Evolutionary conservation across 2,888 invertebrate genomes (phyloP).

Genomic region (Lutraria lutraria): DNA sequence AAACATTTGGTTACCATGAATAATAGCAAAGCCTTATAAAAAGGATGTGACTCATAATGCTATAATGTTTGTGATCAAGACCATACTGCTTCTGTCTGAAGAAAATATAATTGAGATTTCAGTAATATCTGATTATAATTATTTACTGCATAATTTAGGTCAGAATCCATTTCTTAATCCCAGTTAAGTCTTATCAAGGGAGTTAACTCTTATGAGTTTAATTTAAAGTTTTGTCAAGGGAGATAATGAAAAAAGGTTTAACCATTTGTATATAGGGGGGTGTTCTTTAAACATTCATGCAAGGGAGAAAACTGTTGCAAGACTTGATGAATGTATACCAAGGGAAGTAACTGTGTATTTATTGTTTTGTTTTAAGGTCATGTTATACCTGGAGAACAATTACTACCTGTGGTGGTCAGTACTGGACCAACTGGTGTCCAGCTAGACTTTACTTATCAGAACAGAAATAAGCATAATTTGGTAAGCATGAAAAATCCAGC

Average conservation of each 20-base stretch:
- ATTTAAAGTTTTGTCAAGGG: background rate
- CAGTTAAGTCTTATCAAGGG: background rate
- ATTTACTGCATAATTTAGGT: too few species aligned
- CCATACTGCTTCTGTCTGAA: too few species aligned
- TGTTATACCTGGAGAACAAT: conserved; percentile 94
- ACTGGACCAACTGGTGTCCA: conserved; percentile 91
- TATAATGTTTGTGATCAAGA: too few species aligned
- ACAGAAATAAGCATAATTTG: conserved; percentile 89
- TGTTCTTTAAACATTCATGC: background rate
- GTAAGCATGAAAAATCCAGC: conserved; percentile 41
- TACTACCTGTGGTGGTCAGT: conserved; percentile 92
- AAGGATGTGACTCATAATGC: too few species aligned
- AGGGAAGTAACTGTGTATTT: background rate
- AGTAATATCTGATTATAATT: too few species aligned
- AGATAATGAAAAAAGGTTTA: background rate
- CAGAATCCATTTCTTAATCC: too few species aligned
- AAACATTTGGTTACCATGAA: too few species aligned
- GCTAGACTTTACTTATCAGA: conserved; percentile 92
- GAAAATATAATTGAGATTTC: too few species aligned
- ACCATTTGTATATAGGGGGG: background rate
- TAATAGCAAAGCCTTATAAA: too few species aligned
- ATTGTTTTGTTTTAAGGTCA: conserved; percentile 88
- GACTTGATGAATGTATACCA: background rate
- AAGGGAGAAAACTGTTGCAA: background rate
- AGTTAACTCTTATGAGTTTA: background rate